Base-by-base conservation (phyloP, 2,113 vertebrate species). In the Chaetura pelagica region DNA sequence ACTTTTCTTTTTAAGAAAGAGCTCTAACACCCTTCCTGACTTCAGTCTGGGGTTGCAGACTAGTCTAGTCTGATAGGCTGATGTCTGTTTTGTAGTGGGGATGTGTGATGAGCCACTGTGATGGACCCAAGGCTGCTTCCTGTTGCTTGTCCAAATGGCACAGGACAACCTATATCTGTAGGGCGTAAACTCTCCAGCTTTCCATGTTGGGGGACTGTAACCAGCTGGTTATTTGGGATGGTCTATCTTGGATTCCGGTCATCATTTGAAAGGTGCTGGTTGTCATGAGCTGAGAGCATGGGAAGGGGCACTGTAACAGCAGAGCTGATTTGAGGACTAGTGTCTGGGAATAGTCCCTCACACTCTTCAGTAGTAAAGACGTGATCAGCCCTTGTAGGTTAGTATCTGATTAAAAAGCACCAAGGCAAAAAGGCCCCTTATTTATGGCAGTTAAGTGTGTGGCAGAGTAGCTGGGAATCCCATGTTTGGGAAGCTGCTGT, bases 151-250 rank as follows among this genome's bases (percentile, higher is more conserved):
- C 30, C 46, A 44, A 49, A 38, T 2, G 3, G 20, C 34, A 16
- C 5, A 3, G 55, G 24, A 59, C 26, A 48, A 5, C 6, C 19
- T 75, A 0, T 46, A 4, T 4, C 19, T 75, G 0, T 46, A 15
- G 15, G 26, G 38, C 34, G 12, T 54, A 54, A 75, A 69, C 55
- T 48, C 18, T 52, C 14, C 44, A 55, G 19, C 14, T 75, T 80
- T 54, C 46, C 7, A 3, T 30, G 17, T n/a, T 3, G 1, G 38
- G 13, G 14, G 38, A 22, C 26, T 20, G 17, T 38, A 76, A 21
- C 34, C 34, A 49, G 19, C 19, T 84, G 26, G 34, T 55, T 76
- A 5, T 19, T 69, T 12, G 61, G 44, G 63, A 42, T 48, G 34
- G 19, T 35, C 30, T 32, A 1, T 48, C 16, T 29, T 59, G 62